phyloP scores from a whole-genome alignment of 2,113 vertebrate species.

The Stegostoma tigrinum region DNA sequence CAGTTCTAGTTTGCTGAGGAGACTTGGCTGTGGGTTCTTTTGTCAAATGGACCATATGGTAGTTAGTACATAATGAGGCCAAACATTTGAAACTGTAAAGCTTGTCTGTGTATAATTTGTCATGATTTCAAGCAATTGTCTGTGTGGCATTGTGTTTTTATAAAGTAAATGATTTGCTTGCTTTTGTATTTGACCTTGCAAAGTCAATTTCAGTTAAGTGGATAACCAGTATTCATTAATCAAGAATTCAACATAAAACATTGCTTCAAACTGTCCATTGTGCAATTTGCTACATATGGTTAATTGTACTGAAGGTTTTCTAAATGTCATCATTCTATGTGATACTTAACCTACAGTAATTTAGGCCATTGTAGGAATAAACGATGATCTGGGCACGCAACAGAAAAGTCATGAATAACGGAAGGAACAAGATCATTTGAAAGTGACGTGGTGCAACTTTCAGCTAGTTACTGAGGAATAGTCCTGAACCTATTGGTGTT shows the following conservation, averaged over 20 bases:
- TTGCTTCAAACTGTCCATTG: neutral
- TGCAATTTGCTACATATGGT: neutral
- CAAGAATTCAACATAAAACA: constrained; percentile 13
- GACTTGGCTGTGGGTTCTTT: constrained; percentile 33
- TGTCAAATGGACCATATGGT: constrained; percentile 36
- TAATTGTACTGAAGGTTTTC: neutral
- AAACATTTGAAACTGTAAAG: constrained; percentile 36
- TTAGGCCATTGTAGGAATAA: neutral
- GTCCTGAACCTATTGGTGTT: neutral
- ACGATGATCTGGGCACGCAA: neutral
- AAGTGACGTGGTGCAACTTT: neutral
- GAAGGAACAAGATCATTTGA: neutral
- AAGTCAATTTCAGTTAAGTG: neutral
- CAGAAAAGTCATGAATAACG: neutral
- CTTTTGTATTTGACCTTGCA: constrained; percentile 6
- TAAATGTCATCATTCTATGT: neutral
- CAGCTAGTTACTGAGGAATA: neutral
- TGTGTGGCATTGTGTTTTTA: constrained; percentile 11
- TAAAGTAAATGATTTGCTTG: constrained; percentile 2
- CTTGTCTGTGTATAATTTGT: constrained; percentile 34
- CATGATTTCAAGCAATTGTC: constrained; percentile 24
- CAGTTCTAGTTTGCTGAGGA: constrained; percentile 29
- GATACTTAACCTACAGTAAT: neutral
- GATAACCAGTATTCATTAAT: constrained; percentile 14
- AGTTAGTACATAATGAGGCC: constrained; percentile 36